Percentiles rank a stretch among this genome's conserved stretches.
These are phyloP conservation scores for Ictidomys tridecemlineatus DNA, from an alignment of 2,113 vertebrate genomes.

Conservation along the genomic window DNA sequence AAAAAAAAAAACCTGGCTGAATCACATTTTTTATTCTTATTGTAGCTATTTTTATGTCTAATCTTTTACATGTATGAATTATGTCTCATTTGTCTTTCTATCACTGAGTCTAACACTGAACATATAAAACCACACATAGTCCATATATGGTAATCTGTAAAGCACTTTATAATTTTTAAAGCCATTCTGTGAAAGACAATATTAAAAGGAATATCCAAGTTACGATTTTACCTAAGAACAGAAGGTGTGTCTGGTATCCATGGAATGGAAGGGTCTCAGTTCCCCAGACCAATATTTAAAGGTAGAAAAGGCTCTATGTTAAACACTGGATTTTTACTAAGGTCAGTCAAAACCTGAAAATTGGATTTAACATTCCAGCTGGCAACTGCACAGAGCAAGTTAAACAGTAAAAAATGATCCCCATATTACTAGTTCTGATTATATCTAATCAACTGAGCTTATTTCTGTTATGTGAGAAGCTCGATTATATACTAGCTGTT, in stretches of 20 bases:
- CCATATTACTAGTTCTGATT: background rate
- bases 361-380: background rate
- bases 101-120: background rate
- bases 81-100: background rate
- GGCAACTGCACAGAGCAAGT: background rate
- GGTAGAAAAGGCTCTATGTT: background rate
- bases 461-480: background rate
- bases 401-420: background rate
- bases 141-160: conserved; percentile 23
- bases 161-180: conserved; percentile 29
- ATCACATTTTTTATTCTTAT: conserved; percentile 5
- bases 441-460: background rate
- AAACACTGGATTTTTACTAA: background rate
- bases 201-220: background rate
- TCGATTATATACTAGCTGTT: background rate
- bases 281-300: background rate
- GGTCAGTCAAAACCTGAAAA: background rate
- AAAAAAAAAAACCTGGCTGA: too few species aligned
- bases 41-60: conserved; percentile 19
- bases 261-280: background rate
- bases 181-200: conserved; percentile 4
- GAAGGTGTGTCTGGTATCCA: background rate
- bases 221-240: background rate
- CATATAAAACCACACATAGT: background rate
- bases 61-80: conserved; percentile 25